Evolutionary conservation across 2,113 vertebrate species (phyloP).

Genomic region (Sialia sialis): DNA sequence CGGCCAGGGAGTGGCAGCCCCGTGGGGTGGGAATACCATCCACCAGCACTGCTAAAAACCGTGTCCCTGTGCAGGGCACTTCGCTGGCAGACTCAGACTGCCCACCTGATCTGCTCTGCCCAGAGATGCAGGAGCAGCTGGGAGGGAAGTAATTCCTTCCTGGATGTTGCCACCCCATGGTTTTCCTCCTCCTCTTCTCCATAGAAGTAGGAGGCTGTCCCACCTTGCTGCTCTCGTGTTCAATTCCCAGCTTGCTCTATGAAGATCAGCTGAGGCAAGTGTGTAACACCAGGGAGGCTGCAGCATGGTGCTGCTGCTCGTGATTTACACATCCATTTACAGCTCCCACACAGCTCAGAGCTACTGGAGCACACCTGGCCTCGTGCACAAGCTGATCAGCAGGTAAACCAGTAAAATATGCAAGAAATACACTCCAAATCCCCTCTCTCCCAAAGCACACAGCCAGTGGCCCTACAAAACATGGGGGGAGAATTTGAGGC

Average conservation of each 20-base stretch:
- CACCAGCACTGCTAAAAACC: neutral
- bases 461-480: neutral
- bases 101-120: neutral
- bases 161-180: neutral
- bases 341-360: neutral
- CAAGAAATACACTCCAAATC: neutral
- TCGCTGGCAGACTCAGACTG: neutral
- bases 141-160: neutral
- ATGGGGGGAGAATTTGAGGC: neutral
- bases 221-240: rapidly evolving
- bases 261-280: neutral
- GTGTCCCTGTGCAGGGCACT: neutral
- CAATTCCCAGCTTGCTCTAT: neutral
- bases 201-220: neutral
- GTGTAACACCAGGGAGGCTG: neutral
- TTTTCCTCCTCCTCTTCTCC: neutral
- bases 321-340: neutral
- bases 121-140: neutral
- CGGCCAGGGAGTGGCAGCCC: neutral
- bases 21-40: neutral
- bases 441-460: neutral
- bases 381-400: neutral
- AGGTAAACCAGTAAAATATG: neutral
- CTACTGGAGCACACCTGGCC: neutral
- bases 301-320: neutral